Base-by-base conservation (phyloP, 2,888 invertebrate genomes). In the Diplazon laetatorius region DNA sequence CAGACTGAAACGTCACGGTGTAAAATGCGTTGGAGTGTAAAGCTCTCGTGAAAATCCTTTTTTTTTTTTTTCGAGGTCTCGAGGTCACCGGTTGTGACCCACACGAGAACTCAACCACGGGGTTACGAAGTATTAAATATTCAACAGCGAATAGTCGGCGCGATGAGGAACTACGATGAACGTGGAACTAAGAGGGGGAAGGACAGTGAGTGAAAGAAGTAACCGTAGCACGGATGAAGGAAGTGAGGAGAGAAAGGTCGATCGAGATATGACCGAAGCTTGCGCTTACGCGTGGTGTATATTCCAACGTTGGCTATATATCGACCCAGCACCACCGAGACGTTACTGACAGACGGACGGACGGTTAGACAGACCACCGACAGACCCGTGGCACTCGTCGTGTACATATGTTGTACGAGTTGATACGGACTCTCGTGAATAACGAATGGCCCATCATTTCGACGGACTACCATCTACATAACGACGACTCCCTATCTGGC, bases 61-160 rank as follows among this genome's bases (percentile, higher is more conserved):
- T 66, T 62, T 70, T 60, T 70, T 74, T 55, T 35, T 66, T 66
- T 62, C 74, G 78, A 78, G 74, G 78, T 71, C 74, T 78, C 78
- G 78, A 71, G 78, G 74, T 78, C 63, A 57, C 70, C 66, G 71
- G 70, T 71, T 74, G 71, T 72, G 63, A 72, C 52, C 62, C 62
- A 72, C 71, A 72, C 52, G 66, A 42, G 65, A 39, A 39, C 46
- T n/a, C 16, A 14, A 16, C 20, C 20, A 30, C 12, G 25, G 59
- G 16, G 57, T 18, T 50, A 4, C 57, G 50, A 71, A 71, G 70
- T 66, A 78, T 78, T 71, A 70, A 66, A 52, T 66, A 78, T 75
- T 66, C 66, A 78, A 52, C 60, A 20, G 25, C 10, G 42, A 30
- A 35, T 22, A 52, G n/a, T n/a, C n/a, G n/a, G n/a, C n/a, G n/a